A percentile compares a stretch with the other conserved stretches of the same genome.
phyloP scores from a whole-genome alignment of 2,888 invertebrate genomes.

The Gerosis bhagava region DNA sequence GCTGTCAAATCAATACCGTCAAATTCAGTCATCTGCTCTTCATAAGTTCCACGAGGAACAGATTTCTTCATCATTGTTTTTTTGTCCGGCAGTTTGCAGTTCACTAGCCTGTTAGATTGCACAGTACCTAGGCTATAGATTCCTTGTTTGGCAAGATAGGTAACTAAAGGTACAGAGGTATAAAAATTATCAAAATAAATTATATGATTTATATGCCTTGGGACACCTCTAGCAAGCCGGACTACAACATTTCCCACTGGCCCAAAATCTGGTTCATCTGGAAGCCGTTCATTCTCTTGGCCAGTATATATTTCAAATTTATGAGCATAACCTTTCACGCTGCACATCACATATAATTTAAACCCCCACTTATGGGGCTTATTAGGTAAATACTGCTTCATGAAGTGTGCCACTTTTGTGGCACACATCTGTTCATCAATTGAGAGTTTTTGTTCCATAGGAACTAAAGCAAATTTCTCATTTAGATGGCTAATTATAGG shows the following conservation, averaged over 20 bases:
- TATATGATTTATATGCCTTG: constrained; percentile 28
- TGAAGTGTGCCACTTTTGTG: constrained; percentile 31
- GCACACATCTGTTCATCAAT: constrained; percentile 41
- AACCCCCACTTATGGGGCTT: constrained; percentile 52
- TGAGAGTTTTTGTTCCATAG: constrained; percentile 41
- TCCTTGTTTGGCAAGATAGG: constrained; percentile 27
- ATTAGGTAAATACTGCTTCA: constrained; percentile 43
- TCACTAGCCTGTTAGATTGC: constrained; percentile 29
- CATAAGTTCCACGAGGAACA: constrained; percentile 28
- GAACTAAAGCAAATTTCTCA: constrained; percentile 39
- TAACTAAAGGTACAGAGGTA: constrained; percentile 31
- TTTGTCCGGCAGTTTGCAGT: constrained; percentile 30
- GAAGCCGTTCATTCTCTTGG: constrained; percentile 33
- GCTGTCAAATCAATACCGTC: not conserved
- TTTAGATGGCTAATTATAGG: constrained; percentile 43
- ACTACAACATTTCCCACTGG: constrained; percentile 31
- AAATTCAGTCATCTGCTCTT: constrained; percentile 18
- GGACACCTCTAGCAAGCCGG: constrained; percentile 27
- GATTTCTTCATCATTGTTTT: constrained; percentile 29
- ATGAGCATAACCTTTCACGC: constrained; percentile 36
- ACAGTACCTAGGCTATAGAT: constrained; percentile 31
- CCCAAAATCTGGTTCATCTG: constrained; percentile 41
- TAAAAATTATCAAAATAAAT: constrained; percentile 33
- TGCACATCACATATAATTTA: constrained; percentile 37
- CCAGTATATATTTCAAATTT: constrained; percentile 38